Evolutionary conservation across 2,113 vertebrate species (phyloP), one percentile per base, ranked within the genome.

Genomic region (Petrocephalus zakoni): DNA sequence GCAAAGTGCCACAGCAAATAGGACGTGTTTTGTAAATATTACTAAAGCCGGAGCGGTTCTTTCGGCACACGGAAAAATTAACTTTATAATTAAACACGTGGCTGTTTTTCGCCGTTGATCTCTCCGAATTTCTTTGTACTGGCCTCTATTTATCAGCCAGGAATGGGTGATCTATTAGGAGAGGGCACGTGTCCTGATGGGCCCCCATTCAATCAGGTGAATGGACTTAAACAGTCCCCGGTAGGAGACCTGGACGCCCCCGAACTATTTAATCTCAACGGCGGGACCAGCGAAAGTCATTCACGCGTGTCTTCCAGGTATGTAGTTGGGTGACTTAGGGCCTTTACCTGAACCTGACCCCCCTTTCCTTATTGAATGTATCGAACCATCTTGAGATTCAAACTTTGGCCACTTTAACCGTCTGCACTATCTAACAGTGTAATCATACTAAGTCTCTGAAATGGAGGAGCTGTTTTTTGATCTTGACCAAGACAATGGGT

Each of bases 391-490:
- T 29, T 13, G 25, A 29, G 25, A 13, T 29, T 42, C 72, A 78
- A 6, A 37, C 15, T 42, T 42, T 13, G 5, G 83, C 37, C n/a
- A 85, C 7, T 17, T 11, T 42, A 22, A 22, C 42, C 42, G 42
- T 42, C 42, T 19, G 83, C 11, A 22, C 42, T 89, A 90, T 49
- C 37, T 22, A 82, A 15, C 21, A n/a, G 75, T 82, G 11, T n/a
- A 49, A n/a, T 6, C 75, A 8, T 81, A 17, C 56, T 5, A 96
- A 95, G 95, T 7, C 21, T 86, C 55, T 88, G 90, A 42, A 6
- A 96, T 96, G 95, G 96, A 96, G n/a, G 94, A 96, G 5, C 46
- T 95, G 2, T 90, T 91, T 19, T 94, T 92, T 85, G 96, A 90
- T 87, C 95, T 95, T 0, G 94, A 96, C 22, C 94, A 93, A 90